Conservation (phyloP, 2,113 vertebrate species). For the Climacteris rufus region DNA sequence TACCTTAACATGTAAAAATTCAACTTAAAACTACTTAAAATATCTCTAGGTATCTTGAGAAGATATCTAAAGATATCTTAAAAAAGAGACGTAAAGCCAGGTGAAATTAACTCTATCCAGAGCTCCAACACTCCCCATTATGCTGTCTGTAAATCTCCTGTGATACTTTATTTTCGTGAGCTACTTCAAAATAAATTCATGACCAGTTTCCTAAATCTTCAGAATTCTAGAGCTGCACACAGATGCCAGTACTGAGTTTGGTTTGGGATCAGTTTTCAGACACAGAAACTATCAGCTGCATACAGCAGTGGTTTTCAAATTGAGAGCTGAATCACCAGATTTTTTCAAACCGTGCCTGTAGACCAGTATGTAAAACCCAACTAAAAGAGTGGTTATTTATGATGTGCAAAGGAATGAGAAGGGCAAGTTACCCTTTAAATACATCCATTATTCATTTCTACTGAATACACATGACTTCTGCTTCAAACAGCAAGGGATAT, state of each 20-base stretch:
- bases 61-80: not conserved
- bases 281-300: not conserved
- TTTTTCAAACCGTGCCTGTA: conserved; percentile 7
- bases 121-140: not conserved
- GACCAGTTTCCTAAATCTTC: not conserved
- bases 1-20: not conserved
- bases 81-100: not conserved
- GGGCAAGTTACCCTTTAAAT: conserved; percentile 62
- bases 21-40: not conserved
- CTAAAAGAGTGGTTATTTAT: conserved; percentile 33
- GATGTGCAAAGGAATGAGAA: conserved; percentile 35
- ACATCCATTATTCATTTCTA: conserved; percentile 65
- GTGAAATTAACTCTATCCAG: not conserved
- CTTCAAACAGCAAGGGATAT: conserved; percentile 50
- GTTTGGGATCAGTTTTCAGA: not conserved
- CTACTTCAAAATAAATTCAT: not conserved
- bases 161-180: not conserved
- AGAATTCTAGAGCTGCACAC: not conserved
- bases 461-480: conserved; percentile 52
- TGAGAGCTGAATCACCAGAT: conserved; percentile 14
- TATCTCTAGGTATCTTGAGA: not conserved
- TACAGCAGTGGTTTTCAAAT: not conserved
- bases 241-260: not conserved
- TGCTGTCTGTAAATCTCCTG: not conserved
- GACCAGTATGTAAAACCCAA: conserved; percentile 15